Conservation (phyloP, 2,888 invertebrate species). For the Melikaiella ostensackeni region DNA sequence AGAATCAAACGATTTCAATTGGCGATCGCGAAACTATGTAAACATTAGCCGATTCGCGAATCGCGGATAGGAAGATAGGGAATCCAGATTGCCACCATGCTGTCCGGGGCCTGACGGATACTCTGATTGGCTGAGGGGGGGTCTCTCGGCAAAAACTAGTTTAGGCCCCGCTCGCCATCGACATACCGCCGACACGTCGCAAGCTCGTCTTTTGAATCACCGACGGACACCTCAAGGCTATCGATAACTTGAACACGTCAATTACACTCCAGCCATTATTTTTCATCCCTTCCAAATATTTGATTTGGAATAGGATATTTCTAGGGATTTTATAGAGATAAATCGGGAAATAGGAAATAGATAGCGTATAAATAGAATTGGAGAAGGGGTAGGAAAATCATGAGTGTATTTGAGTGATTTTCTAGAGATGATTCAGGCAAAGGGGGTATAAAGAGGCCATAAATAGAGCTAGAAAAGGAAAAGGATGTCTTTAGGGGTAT, state of each 20-base stretch:
- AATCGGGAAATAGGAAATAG: too few species aligned
- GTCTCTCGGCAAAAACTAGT: conserved; percentile 66
- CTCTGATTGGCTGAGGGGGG: conserved; percentile 52
- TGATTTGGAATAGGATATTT: too few species aligned
- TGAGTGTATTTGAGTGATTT: too few species aligned
- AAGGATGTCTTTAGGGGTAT: too few species aligned
- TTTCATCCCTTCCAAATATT: conserved; percentile 15
- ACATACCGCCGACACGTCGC: conserved; percentile 70
- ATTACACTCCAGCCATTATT: conserved; percentile 47
- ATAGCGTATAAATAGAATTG: too few species aligned
- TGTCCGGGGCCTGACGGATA: conserved; percentile 39
- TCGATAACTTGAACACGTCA: conserved; percentile 61
- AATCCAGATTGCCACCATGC: conserved; percentile 6
- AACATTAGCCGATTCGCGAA: conserved; percentile 4
- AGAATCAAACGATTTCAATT: conserved; percentile 42
- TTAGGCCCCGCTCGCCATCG: conserved; percentile 61
- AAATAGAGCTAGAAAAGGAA: too few species aligned
- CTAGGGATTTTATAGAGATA: too few species aligned
- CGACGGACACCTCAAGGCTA: conserved; percentile 73
- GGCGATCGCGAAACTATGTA: conserved; percentile 45
- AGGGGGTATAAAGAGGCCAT: too few species aligned
- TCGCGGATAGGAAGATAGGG: conserved; percentile 8
- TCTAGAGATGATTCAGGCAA: too few species aligned
- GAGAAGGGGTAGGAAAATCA: too few species aligned
- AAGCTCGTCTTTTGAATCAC: conserved; percentile 72